These are phyloP conservation scores for Calephelis perditalis DNA, from an alignment of 2,888 invertebrate species.

Conservation along the genomic window DNA sequence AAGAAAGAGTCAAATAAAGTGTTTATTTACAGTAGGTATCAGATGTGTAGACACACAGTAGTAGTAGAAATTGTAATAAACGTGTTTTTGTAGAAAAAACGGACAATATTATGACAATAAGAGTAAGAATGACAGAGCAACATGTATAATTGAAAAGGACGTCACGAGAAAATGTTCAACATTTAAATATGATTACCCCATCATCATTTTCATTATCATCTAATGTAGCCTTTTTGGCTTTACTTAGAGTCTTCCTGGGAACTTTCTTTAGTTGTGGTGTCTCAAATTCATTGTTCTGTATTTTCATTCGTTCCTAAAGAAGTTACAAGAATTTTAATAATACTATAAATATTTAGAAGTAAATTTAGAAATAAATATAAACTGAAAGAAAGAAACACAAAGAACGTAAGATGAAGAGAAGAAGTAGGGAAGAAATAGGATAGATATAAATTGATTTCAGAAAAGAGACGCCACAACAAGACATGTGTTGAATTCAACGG, in stretches of 20 bases:
- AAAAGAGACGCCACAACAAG: constrained; percentile 26
- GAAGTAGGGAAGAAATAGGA: neutral
- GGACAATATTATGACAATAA: constrained; percentile 18
- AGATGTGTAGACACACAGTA: constrained; percentile 22
- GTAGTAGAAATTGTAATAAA: constrained; percentile 13
- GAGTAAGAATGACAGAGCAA: constrained; percentile 23
- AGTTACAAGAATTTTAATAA: constrained; percentile 15
- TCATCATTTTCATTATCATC: constrained; percentile 38
- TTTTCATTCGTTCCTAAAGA: constrained; percentile 16
- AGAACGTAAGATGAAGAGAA: constrained; percentile 6
- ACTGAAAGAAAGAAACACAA: constrained; percentile 10
- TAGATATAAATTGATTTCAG: neutral
- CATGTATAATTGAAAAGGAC: constrained; percentile 27
- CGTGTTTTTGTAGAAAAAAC: constrained; percentile 12
- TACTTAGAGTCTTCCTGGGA: constrained; percentile 15
- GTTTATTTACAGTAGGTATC: constrained; percentile 19
- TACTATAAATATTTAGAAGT: constrained; percentile 5
- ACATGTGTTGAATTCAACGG: constrained; percentile 28
- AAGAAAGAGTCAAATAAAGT: constrained; percentile 15
- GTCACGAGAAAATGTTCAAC: constrained; percentile 26
- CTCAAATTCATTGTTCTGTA: constrained; percentile 15
- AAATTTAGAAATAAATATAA: constrained; percentile 12
- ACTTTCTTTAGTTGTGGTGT: constrained; percentile 19
- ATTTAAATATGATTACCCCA: constrained; percentile 54
- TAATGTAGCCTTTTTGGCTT: constrained; percentile 12